Evolutionary conservation across 2,113 vertebrate species (phyloP).

Genomic region (Aptenodytes forsteri): DNA sequence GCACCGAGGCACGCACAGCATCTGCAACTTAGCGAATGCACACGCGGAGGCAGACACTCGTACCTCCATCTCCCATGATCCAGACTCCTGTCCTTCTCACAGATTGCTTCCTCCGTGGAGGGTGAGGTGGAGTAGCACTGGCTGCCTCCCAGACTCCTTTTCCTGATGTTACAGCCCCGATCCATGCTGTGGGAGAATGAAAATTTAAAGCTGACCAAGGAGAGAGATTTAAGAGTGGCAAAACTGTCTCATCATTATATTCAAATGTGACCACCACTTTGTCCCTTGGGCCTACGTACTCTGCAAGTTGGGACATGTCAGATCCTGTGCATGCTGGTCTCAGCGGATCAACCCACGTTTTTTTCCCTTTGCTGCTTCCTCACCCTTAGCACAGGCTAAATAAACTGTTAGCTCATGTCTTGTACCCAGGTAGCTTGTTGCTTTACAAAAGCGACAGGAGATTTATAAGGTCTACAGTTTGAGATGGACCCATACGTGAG

Average conservation of each 20-base stretch:
- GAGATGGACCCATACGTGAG: background rate
- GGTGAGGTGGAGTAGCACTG: background rate
- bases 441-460: background rate
- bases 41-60: background rate
- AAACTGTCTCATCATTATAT: background rate
- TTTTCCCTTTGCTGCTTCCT: background rate
- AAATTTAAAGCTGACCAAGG: background rate
- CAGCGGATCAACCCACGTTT: accelerated
- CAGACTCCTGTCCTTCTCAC: background rate
- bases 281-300: background rate
- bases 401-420: background rate
- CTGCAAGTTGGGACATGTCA: accelerated
- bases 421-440: background rate
- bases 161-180: background rate
- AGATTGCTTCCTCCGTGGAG: accelerated
- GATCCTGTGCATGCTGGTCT: accelerated
- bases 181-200: accelerated
- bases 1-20: background rate
- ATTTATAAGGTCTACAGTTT: background rate
- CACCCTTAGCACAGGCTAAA: background rate
- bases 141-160: background rate
- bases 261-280: background rate
- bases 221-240: background rate
- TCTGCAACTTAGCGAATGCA: background rate
- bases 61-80: accelerated